phyloP scores from a whole-genome alignment of 2,797 vertebrate genomes.

The Lophius americanus region DNA sequence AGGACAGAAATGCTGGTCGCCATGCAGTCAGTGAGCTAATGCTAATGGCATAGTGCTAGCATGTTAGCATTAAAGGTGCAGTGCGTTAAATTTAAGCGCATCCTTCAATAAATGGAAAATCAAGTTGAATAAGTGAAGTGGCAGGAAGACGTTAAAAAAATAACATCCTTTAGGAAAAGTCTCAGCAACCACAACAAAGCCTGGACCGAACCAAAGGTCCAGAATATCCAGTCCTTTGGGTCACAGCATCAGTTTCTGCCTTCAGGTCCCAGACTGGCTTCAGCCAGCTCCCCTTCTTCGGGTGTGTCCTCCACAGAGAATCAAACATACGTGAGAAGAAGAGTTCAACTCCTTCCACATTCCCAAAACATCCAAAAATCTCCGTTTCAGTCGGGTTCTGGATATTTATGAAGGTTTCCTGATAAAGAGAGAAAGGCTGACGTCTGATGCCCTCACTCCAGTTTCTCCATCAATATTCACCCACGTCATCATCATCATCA shows the following conservation, averaged over 20 bases:
- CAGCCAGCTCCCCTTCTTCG: background rate
- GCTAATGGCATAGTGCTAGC: background rate
- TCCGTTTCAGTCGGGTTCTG: background rate
- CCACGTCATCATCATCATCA: background rate
- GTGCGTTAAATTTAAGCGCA: too few relatives aligned
- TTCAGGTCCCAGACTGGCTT: background rate
- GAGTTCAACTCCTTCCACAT: background rate
- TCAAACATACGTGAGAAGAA: too few relatives aligned
- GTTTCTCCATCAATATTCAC: background rate
- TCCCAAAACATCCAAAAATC: background rate
- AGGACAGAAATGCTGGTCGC: constrained; percentile 5
- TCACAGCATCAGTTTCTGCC: background rate
- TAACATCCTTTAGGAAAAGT: background rate
- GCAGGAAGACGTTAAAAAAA: too few relatives aligned
- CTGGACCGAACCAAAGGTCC: background rate
- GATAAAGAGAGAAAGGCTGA: too few relatives aligned
- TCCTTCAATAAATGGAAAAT: too few relatives aligned
- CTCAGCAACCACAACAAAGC: background rate
- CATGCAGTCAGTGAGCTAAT: constrained; percentile 28
- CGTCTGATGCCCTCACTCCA: background rate
- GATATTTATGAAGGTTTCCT: background rate
- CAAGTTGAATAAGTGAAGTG: too few relatives aligned
- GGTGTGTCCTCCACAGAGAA: background rate
- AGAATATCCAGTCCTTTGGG: too few relatives aligned
- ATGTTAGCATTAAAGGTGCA: background rate